phyloP scores from a whole-genome alignment of 2,888 invertebrate genomes.

The Limnephilus auricula region DNA sequence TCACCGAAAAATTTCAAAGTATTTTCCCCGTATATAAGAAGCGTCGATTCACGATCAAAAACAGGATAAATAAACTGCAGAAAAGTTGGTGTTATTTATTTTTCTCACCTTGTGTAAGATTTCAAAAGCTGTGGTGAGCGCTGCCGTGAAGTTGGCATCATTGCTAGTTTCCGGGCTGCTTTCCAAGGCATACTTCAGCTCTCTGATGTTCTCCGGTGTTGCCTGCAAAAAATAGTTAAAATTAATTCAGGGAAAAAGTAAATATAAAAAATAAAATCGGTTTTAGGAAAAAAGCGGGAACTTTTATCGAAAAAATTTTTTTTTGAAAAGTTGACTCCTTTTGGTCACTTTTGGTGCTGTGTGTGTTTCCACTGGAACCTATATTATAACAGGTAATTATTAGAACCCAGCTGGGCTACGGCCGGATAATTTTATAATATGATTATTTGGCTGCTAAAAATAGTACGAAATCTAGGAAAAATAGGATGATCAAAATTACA shows the following conservation, averaged over 20 bases:
- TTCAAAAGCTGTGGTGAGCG: constrained; percentile 94
- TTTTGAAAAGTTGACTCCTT: neutral
- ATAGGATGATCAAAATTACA: too few species aligned
- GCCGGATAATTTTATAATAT: too few species aligned
- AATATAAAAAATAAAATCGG: neutral
- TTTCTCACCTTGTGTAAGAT: constrained; percentile 87
- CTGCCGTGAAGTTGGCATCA: constrained; percentile 92
- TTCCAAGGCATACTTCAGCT: constrained; percentile 87
- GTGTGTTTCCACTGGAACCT: neutral
- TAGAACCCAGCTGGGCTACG: too few species aligned
- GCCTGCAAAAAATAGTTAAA: constrained; percentile 77
- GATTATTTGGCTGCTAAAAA: too few species aligned
- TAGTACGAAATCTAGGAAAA: too few species aligned
- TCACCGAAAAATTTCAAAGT: neutral
- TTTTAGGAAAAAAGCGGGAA: neutral
- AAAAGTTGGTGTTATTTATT: neutral
- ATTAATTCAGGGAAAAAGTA: constrained; percentile 43
- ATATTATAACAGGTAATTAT: too few species aligned
- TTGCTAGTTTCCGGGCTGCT: constrained; percentile 85
- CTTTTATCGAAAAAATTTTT: neutral
- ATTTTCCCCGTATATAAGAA: neutral
- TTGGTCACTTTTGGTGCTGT: neutral
- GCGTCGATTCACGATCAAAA: neutral
- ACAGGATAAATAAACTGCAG: neutral
- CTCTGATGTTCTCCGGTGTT: constrained; percentile 88